Evolutionary conservation across 2,888 invertebrate species (phyloP), one percentile per base, ranked within the genome.

Genomic region (Anarsia innoxiella): DNA sequence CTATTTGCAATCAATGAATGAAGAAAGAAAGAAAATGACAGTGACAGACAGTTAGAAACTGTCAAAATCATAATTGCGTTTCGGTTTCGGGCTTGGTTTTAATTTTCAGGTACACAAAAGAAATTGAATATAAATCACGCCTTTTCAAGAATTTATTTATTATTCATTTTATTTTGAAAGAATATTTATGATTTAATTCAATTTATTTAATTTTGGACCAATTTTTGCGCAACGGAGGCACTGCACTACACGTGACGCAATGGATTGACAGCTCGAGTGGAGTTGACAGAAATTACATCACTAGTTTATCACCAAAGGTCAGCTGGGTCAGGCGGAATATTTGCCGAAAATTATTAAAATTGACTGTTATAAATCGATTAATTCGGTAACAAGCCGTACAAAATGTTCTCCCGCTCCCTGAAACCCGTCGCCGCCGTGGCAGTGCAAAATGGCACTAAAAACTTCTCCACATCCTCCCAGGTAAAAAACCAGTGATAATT

Each of bases 331-430:
- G 59, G 56, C 48, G 57, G 53, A 58, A 50, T 39, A 45, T 41
- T 35, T 35, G 35, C 37, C 44, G 44, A 47, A 44, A 40, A 45
- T 25, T 36, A 42, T 33, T 41, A n/a, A n/a, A n/a, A 42, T 45
- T 40, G n/a, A 31, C 25, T 15, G 12, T 29, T 31, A 25, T 30
- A 39, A 45, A 36, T 34, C 27, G 42, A 32, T 42, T 25, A 39
- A 33, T 31, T 41, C 12, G 1, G 6, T 9, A 25, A 19, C 36
- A 42, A 39, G 27, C 37, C 27, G 37, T 8, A 30, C 28, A 30
- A 29, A 26, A 90, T 90, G 90, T 88, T 90, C 68, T 89, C 89
- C 51, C 88, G 89, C 70, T 66, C 85, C 37, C 67, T 88, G 44
- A 89, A 87, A 62, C 89, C 89, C 50, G 73, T 86, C 48, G 78